These are phyloP conservation scores for Drosophila eugracilis DNA, from an alignment of 1,140 invertebrate species.

Conservation along the genomic window DNA sequence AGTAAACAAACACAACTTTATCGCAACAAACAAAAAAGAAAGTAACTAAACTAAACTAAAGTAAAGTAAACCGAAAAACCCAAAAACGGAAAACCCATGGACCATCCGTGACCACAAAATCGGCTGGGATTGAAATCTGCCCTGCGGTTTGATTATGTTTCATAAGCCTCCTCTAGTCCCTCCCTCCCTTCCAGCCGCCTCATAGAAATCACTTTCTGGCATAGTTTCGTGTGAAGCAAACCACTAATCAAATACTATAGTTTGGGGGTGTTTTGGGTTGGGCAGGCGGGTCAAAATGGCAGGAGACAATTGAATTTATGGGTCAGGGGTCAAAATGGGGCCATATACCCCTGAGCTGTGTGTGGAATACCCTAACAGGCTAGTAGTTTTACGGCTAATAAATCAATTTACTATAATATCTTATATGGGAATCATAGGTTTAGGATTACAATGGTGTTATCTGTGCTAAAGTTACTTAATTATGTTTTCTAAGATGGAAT, in stretches of 20 bases:
- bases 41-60: conserved; percentile 11
- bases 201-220: conserved; percentile 19
- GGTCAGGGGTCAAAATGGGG: neutral
- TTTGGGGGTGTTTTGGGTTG: neutral
- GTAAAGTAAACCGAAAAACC: neutral
- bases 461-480: no score
- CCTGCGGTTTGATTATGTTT: conserved; percentile 44
- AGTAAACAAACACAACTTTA: conserved; percentile 22
- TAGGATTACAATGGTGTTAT: no score
- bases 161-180: no score
- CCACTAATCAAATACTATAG: conserved; percentile 34
- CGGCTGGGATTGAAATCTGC: conserved; percentile 12
- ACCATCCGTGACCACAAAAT: neutral
- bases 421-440: no score
- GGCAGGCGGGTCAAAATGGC: no score
- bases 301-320: conserved; percentile 13
- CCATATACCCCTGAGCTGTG: neutral
- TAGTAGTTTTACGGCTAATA: neutral
- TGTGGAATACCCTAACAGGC: conserved; percentile 1
- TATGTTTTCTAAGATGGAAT: no score
- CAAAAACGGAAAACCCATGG: neutral
- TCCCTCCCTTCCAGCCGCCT: no score
- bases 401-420: no score
- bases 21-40: no score
- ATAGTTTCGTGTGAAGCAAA: conserved; percentile 11